Percentiles rank a stretch among this genome's conserved stretches.
These are phyloP conservation scores for Stenodema calcarata DNA, from an alignment of 2,888 invertebrate species.

Conservation along the genomic window DNA sequence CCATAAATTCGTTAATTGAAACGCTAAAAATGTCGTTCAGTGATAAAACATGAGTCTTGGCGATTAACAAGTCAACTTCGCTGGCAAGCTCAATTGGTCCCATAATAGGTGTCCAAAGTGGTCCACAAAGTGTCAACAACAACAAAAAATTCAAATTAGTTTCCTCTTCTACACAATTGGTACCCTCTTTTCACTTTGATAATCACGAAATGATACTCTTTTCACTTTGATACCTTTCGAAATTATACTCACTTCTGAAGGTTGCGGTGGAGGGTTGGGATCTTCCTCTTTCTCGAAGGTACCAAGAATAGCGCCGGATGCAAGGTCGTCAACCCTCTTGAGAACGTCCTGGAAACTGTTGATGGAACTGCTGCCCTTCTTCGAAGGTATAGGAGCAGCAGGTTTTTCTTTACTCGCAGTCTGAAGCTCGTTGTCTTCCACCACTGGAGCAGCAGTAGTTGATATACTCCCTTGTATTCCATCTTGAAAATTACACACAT, in stretches of 20 bases:
- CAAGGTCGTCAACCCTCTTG: slow-evolving; percentile 32
- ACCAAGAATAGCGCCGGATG: slow-evolving; percentile 20
- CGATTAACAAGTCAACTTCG: too few species aligned
- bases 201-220: too few species aligned
- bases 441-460: neutral
- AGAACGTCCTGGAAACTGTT: slow-evolving; percentile 28
- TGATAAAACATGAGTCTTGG: too few species aligned
- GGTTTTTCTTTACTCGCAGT: neutral
- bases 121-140: too few species aligned
- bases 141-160: too few species aligned
- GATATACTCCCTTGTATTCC: neutral
- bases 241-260: slow-evolving; percentile 12
- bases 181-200: too few species aligned
- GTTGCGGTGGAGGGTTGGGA: neutral
- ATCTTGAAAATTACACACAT: neutral
- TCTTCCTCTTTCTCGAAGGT: slow-evolving; percentile 27
- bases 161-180: too few species aligned
- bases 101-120: too few species aligned
- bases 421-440: slow-evolving; percentile 10
- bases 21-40: too few species aligned
- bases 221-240: neutral
- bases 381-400: neutral
- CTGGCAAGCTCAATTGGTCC: too few species aligned
- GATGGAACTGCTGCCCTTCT: neutral
- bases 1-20: too few species aligned